These are phyloP conservation scores for Sebastes hubbsi DNA, from an alignment of 2,797 vertebrate genomes.

Conservation along the genomic window DNA sequence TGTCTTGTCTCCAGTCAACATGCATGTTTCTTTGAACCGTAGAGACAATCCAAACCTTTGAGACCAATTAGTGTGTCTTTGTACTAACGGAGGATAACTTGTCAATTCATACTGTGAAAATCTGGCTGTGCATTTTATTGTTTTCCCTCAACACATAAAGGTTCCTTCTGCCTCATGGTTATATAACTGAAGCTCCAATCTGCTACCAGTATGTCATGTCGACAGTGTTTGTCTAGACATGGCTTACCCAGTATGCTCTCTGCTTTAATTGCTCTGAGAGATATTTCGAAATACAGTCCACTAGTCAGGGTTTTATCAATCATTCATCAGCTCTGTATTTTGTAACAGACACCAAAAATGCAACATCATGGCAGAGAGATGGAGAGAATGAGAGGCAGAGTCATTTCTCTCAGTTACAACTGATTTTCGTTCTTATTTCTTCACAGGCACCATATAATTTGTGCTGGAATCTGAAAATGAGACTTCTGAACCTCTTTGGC, in stretches of 20 bases:
- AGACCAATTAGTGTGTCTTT: background rate
- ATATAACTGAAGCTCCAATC: slow-evolving; percentile 6
- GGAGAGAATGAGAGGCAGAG: background rate
- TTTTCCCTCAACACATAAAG: background rate
- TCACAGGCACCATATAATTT: slow-evolving; percentile 54
- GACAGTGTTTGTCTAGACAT: slow-evolving; percentile 28
- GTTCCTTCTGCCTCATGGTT: background rate
- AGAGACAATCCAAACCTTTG: background rate
- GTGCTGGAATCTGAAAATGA: slow-evolving; percentile 62
- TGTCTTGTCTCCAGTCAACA: no score
- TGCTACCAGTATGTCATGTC: slow-evolving; percentile 12
- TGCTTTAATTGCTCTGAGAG: slow-evolving; percentile 23
- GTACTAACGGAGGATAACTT: background rate
- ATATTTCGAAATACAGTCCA: slow-evolving; percentile 43
- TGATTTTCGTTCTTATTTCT: background rate
- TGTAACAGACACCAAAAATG: slow-evolving; percentile 22
- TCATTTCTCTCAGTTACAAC: background rate
- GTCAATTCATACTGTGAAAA: background rate
- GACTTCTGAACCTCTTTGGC: slow-evolving; percentile 37
- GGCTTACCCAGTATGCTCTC: slow-evolving; percentile 14
- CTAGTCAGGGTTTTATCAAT: slow-evolving; percentile 51
- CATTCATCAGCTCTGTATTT: slow-evolving; percentile 55
- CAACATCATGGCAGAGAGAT: slow-evolving; percentile 13
- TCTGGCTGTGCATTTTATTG: background rate
- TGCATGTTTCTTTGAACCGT: no score